These are phyloP conservation scores for Bos indicus DNA, from an alignment of 2,113 vertebrate species.

Conservation along the genomic window DNA sequence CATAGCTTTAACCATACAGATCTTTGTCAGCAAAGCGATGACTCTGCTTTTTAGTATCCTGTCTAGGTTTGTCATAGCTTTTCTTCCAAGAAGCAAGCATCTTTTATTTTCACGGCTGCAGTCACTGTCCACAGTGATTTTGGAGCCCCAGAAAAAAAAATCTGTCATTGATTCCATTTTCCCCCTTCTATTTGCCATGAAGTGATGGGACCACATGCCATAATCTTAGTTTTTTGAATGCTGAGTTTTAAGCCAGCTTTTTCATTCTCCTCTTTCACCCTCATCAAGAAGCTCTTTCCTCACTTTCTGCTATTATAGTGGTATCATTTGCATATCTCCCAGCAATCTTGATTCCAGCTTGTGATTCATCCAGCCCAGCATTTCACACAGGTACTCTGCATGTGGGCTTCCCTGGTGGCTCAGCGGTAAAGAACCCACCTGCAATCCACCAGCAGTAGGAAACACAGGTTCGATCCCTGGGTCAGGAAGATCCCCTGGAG, in stretches of 20 bases:
- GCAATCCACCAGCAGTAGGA: neutral
- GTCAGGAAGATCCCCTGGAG: neutral
- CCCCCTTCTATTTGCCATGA: neutral
- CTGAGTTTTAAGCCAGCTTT: neutral
- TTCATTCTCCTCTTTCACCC: neutral
- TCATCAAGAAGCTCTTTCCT: neutral
- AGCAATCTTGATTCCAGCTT: neutral
- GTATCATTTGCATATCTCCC: neutral
- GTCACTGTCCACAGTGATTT: neutral
- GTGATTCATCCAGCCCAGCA: neutral
- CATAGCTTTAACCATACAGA: neutral
- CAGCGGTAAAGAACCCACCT: neutral
- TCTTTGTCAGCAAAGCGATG: neutral
- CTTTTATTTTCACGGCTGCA: neutral
- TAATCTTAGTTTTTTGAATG: neutral
- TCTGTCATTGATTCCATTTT: neutral
- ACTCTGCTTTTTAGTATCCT: neutral
- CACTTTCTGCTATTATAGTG: neutral
- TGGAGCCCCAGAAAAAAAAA: neutral
- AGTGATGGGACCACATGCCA: neutral
- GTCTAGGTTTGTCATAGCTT: neutral
- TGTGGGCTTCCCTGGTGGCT: neutral
- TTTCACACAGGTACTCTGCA: neutral
- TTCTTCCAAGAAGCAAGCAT: neutral
- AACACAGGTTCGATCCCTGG: neutral